Conservation (phyloP, 2,113 vertebrate genomes). For the Microcebus ravelobensis region DNA sequence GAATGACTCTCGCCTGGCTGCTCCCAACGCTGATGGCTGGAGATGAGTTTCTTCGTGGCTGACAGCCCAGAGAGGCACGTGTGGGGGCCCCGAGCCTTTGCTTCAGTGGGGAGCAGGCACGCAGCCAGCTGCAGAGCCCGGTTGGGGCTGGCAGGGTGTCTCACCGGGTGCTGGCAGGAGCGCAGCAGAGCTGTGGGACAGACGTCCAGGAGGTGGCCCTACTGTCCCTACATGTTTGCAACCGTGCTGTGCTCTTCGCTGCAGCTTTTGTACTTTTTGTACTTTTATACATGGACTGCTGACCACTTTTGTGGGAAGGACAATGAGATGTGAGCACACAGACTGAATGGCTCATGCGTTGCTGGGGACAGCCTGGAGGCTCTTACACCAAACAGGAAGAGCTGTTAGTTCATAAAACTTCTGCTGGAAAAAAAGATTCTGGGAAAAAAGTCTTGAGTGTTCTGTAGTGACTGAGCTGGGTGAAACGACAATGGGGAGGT, state of each 20-base stretch:
- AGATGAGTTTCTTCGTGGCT: constrained; percentile 76
- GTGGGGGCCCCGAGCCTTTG: constrained; percentile 33
- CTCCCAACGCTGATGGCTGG: constrained; percentile 83
- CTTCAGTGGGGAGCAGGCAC: neutral
- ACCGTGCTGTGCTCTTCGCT: neutral
- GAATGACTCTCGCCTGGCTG: constrained; percentile 87
- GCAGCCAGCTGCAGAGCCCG: neutral
- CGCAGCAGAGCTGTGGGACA: neutral
- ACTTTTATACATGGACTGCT: constrained; percentile 37
- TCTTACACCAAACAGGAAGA: neutral
- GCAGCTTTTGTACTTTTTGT: constrained; percentile 50
- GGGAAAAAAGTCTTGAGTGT: neutral
- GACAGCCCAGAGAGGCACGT: constrained; percentile 54
- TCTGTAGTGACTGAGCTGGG: neutral
- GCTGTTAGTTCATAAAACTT: constrained; percentile 41
- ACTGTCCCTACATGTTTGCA: neutral
- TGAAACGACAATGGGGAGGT: neutral
- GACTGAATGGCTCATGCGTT: neutral
- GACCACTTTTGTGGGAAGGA: neutral
- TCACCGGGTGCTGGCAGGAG: neutral
- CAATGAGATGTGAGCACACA: neutral
- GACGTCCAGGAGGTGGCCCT: neutral
- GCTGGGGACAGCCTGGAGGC: neutral
- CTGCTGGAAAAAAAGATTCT: neutral
- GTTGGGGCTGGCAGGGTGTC: neutral